These are phyloP conservation scores for Drosophila basisetae DNA, from an alignment of 2,888 invertebrate species.

Conservation along the genomic window DNA sequence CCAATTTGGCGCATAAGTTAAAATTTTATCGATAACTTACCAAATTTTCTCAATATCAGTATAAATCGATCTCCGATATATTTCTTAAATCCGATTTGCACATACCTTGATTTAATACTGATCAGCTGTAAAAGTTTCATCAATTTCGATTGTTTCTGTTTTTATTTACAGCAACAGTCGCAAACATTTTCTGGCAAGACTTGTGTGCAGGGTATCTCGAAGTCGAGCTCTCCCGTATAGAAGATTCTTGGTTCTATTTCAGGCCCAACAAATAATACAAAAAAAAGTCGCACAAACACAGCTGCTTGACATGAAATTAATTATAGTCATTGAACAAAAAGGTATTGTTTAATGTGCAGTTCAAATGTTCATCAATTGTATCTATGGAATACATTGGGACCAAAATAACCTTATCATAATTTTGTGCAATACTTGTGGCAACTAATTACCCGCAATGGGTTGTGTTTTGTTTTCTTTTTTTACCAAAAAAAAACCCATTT, in stretches of 20 bases:
- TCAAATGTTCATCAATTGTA: slow-evolving; percentile 30
- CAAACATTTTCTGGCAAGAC: neutral
- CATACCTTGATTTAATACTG: neutral
- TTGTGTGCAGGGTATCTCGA: neutral
- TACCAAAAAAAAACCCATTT: neutral
- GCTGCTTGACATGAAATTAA: slow-evolving; percentile 58
- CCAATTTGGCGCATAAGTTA: neutral
- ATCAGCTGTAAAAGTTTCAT: neutral
- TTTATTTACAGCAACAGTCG: neutral
- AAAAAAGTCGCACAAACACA: slow-evolving; percentile 43
- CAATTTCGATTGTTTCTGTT: neutral
- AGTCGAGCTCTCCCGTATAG: neutral
- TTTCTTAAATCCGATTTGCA: neutral
- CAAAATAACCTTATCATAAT: slow-evolving; percentile 18
- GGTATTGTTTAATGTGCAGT: slow-evolving; percentile 41
- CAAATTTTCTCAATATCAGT: neutral
- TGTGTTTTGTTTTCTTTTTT: neutral
- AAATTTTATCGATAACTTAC: neutral
- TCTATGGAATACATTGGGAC: neutral
- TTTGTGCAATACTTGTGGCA: neutral
- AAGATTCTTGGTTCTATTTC: slow-evolving; percentile 17
- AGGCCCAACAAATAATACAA: slow-evolving; percentile 32
- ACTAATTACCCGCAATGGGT: slow-evolving; percentile 2
- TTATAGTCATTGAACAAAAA: slow-evolving; percentile 60
- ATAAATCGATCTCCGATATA: neutral